These are phyloP conservation scores for Adelphocoris suturalis DNA, from an alignment of 2,888 invertebrate genomes.

Conservation along the genomic window DNA sequence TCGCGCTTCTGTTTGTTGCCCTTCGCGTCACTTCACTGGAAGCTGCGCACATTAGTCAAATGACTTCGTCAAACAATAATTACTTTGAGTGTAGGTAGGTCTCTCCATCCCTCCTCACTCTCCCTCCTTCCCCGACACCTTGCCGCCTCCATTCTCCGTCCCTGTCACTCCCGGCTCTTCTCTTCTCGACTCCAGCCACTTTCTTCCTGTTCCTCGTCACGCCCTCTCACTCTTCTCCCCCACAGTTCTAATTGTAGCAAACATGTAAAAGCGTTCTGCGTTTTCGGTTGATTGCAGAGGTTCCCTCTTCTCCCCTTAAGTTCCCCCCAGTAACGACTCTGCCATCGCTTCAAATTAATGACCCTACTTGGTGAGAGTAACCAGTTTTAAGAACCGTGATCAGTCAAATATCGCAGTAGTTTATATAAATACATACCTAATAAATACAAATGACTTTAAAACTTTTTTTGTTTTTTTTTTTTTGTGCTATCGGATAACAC, in stretches of 20 bases:
- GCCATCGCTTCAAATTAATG: too few species aligned
- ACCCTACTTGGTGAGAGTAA: too few species aligned
- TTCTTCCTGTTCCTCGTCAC: constrained; percentile 23
- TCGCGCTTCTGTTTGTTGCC: constrained; percentile 68
- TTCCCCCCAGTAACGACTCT: too few species aligned
- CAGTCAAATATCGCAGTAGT: too few species aligned
- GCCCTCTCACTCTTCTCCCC: neutral
- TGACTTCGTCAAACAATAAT: constrained; percentile 72
- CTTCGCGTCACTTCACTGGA: constrained; percentile 50
- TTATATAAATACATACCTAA: too few species aligned
- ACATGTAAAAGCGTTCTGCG: constrained; percentile 36
- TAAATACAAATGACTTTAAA: too few species aligned
- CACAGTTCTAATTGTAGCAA: constrained; percentile 35
- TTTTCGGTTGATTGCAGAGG: neutral
- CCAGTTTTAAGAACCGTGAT: too few species aligned
- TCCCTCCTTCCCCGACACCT: neutral
- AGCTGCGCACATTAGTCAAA: constrained; percentile 70
- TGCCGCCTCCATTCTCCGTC: neutral
- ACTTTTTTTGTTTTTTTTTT: too few species aligned
- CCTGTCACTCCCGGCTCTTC: constrained; percentile 34
- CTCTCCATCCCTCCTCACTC: neutral
- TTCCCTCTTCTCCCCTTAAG: too few species aligned
- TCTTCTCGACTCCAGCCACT: neutral
- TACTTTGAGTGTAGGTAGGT: constrained; percentile 68
- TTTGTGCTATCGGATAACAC: too few species aligned